These are phyloP conservation scores for Peucedramus taeniatus DNA, from an alignment of 2,113 vertebrate genomes.

Conservation along the genomic window DNA sequence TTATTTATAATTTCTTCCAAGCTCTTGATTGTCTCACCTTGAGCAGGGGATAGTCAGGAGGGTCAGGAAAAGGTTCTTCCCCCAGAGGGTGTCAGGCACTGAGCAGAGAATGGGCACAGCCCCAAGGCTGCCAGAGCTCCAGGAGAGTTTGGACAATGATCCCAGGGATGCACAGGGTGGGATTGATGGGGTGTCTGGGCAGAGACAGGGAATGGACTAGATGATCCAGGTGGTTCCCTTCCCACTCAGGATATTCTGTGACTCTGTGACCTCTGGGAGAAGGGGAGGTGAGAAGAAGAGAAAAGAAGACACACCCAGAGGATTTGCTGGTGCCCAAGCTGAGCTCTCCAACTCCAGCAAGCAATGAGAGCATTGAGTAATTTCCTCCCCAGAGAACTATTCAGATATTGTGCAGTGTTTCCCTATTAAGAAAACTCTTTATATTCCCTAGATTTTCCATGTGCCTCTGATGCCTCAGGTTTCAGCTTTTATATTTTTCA, in stretches of 20 bases:
- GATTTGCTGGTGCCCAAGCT: background rate
- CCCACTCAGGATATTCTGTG: background rate
- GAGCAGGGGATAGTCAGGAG: background rate
- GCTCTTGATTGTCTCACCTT: background rate
- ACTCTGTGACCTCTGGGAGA: background rate
- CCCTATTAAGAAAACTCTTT: background rate
- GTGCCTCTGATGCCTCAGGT: background rate
- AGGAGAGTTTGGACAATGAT: fast-evolving
- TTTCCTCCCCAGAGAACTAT: background rate
- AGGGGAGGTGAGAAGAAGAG: background rate
- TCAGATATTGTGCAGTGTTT: background rate
- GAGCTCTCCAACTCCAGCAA: background rate
- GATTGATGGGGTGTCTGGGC: background rate
- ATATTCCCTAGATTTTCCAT: background rate
- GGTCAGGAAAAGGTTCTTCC: background rate
- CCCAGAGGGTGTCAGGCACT: background rate
- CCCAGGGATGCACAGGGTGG: background rate
- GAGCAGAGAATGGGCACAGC: background rate
- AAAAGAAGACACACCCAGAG: background rate
- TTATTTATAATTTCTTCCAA: background rate
- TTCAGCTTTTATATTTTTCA: background rate
- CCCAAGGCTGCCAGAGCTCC: background rate
- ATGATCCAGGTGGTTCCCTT: background rate
- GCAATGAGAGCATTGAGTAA: background rate
- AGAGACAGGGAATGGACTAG: fast-evolving